Percentiles rank a stretch among this genome's conserved stretches.
phyloP scores from a whole-genome alignment of 2,888 invertebrate genomes.

The Tenthredo livida region DNA sequence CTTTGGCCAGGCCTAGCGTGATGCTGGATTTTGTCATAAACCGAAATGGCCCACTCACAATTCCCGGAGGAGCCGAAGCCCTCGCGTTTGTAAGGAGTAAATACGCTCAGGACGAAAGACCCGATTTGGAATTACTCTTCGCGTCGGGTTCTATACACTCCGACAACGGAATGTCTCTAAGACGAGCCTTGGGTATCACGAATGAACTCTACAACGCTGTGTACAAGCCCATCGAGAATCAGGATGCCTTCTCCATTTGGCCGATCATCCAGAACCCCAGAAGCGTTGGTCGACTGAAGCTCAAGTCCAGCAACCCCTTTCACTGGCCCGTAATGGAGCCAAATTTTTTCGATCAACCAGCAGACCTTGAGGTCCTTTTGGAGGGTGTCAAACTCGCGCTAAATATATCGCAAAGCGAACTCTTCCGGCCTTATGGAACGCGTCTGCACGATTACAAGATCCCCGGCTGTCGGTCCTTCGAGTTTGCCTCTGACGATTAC shows the following conservation, averaged over 20 bases:
- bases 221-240: constrained; percentile 77
- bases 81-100: constrained; percentile 77
- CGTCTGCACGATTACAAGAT: constrained; percentile 76
- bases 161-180: constrained; percentile 77
- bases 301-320: constrained; percentile 86
- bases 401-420: constrained; percentile 77
- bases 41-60: constrained; percentile 74
- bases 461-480: constrained; percentile 80
- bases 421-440: constrained; percentile 78
- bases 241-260: constrained; percentile 80
- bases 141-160: constrained; percentile 79
- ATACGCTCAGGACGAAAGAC: constrained; percentile 73
- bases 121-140: constrained; percentile 79
- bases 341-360: constrained; percentile 87
- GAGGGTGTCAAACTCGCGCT: constrained; percentile 81
- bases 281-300: constrained; percentile 84
- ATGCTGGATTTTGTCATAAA: constrained; percentile 73
- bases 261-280: constrained; percentile 87
- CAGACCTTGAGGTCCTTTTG: constrained; percentile 74
- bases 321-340: constrained; percentile 88
- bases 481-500: constrained; percentile 82
- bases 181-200: constrained; percentile 71
- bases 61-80: constrained; percentile 78
- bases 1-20: constrained; percentile 66
- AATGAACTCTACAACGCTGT: constrained; percentile 76